These are phyloP conservation scores for Panagrolaimus sp. DNA, from an alignment of 1,140 invertebrate genomes.

Conservation along the genomic window DNA sequence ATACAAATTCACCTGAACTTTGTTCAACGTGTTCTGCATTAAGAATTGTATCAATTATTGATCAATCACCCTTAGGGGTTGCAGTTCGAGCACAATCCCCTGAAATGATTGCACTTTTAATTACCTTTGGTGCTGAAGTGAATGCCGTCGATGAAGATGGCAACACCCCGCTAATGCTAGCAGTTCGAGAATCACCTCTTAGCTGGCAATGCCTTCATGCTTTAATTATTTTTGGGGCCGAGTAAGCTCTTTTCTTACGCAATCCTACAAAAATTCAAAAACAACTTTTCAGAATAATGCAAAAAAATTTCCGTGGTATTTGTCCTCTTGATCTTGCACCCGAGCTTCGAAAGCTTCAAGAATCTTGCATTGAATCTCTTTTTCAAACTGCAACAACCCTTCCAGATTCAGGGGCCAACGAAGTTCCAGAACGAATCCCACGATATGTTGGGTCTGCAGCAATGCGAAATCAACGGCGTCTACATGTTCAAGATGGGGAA, in stretches of 20 bases:
- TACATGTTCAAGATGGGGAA: background rate
- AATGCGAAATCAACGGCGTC: background rate
- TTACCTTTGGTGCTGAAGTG: constrained; percentile 55
- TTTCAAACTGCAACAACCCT: constrained; percentile 44
- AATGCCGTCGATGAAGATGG: constrained; percentile 55
- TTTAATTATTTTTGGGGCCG: constrained; percentile 52
- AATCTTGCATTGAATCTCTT: constrained; percentile 52
- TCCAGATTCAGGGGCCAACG: background rate
- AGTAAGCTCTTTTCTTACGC: constrained; percentile 29
- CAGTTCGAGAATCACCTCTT: constrained; percentile 53
- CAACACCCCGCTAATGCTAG: constrained; percentile 55
- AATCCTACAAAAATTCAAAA: background rate
- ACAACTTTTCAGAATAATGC: constrained; percentile 40
- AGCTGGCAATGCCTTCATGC: constrained; percentile 56
- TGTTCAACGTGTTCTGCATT: constrained; percentile 51
- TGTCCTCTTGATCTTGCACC: constrained; percentile 57
- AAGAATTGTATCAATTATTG: constrained; percentile 54
- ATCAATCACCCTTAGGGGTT: constrained; percentile 54
- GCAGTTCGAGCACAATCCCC: constrained; percentile 52
- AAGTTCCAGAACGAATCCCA: background rate
- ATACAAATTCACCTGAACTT: constrained; percentile 49
- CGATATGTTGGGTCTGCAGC: background rate
- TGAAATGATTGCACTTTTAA: constrained; percentile 53
- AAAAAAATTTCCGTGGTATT: constrained; percentile 57
- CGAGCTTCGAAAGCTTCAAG: constrained; percentile 52